A percentile compares a stretch with the other conserved stretches of the same genome.
Conservation (phyloP, 2,113 vertebrate genomes). For the Paedocypris sp. region DNA sequence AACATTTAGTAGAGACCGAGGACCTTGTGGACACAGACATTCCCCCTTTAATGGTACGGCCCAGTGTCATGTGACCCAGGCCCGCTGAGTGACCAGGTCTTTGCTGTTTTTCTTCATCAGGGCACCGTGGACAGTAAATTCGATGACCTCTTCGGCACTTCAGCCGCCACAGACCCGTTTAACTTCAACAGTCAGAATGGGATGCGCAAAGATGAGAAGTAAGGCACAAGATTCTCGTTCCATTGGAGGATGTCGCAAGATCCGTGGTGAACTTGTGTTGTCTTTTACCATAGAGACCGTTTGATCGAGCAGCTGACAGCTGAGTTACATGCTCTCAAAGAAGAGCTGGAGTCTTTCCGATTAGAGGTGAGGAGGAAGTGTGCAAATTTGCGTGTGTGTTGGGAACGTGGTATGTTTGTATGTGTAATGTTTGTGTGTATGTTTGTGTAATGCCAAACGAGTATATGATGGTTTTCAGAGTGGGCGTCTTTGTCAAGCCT, state of each 20-base stretch:
- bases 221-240: conserved; percentile 37
- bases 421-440: too few relatives aligned
- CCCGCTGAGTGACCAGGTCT: accelerated
- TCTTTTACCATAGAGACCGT: conserved; percentile 66
- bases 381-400: too few relatives aligned
- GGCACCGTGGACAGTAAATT: conserved; percentile 78
- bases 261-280: too few relatives aligned
- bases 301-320: conserved; percentile 78
- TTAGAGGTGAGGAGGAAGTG: too few relatives aligned
- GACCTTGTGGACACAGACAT: conserved; percentile 86
- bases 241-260: too few relatives aligned
- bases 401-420: too few relatives aligned
- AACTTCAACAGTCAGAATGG: conserved; percentile 95
- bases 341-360: conserved; percentile 76
- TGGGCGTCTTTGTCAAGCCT: conserved; percentile 64
- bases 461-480: conserved; percentile 54
- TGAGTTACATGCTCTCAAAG: conserved; percentile 75
- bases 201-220: conserved; percentile 89
- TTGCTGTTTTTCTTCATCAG: conserved; percentile 45
- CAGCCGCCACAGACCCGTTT: conserved; percentile 76
- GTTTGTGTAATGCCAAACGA: too few relatives aligned
- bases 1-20: conserved; percentile 77
- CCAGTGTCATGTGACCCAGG: too few relatives aligned
- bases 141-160: conserved; percentile 87
- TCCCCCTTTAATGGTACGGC: conserved; percentile 66